Evolutionary conservation across 2,888 invertebrate species (phyloP).

Genomic region (Blastobasis adustella): DNA sequence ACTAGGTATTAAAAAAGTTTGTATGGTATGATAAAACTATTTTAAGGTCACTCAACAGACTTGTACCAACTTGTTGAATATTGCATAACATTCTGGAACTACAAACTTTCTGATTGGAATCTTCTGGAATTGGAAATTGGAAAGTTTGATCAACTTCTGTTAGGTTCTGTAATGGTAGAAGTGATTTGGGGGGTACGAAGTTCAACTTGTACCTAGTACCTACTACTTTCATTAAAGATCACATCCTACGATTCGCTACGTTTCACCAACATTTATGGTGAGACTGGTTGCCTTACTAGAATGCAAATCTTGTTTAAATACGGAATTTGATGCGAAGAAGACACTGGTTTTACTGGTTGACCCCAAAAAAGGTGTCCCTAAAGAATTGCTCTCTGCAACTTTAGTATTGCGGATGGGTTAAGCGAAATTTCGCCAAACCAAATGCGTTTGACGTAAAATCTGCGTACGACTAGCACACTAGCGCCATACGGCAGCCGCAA

Average conservation of each 20-base stretch:
- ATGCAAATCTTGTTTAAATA: slow-evolving; percentile 41
- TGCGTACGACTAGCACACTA: background rate
- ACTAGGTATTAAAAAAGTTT: no score
- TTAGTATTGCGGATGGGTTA: background rate
- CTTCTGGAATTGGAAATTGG: no score
- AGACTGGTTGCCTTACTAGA: slow-evolving; percentile 15
- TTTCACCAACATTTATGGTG: slow-evolving; percentile 19
- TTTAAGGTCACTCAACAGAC: no score
- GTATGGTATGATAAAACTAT: no score
- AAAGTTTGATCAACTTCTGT: no score
- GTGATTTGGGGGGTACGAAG: no score
- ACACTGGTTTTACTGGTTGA: slow-evolving; percentile 64
- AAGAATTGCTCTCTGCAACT: slow-evolving; percentile 16
- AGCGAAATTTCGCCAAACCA: slow-evolving; percentile 1
- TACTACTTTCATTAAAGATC: no score
- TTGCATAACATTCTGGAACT: no score
- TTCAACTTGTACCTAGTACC: no score
- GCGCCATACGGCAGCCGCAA: background rate
- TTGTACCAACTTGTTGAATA: no score
- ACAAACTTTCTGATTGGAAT: no score
- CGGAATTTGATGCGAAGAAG: slow-evolving; percentile 38
- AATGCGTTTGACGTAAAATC: background rate
- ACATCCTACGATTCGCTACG: slow-evolving; percentile 2
- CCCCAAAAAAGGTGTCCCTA: slow-evolving; percentile 47
- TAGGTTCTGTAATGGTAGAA: no score